phyloP scores from a whole-genome alignment of 2,797 vertebrate genomes.

The Calcarius lapponicus region DNA sequence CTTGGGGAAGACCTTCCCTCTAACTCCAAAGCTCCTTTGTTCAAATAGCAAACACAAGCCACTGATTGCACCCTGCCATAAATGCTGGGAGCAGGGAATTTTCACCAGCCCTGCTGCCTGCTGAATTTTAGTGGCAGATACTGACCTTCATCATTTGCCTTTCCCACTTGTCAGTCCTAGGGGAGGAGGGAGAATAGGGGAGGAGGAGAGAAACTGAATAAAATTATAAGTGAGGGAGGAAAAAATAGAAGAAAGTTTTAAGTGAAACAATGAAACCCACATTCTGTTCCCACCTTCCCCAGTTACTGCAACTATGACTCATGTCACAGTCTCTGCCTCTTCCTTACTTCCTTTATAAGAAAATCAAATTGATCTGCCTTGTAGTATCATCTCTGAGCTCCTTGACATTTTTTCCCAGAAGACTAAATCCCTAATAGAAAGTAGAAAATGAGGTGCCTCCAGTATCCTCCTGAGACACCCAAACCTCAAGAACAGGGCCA shows the following conservation, averaged over 20 bases:
- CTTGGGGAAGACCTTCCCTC: slow-evolving; percentile 68
- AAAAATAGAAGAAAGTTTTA: neutral
- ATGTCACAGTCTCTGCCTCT: neutral
- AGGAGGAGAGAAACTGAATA: neutral
- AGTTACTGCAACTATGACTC: neutral
- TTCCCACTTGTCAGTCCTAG: neutral
- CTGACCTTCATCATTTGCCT: slow-evolving; percentile 4
- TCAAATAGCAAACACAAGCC: slow-evolving; percentile 76
- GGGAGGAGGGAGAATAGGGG: neutral
- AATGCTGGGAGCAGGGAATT: slow-evolving; percentile 70
- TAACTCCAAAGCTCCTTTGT: slow-evolving; percentile 75
- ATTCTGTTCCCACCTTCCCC: neutral
- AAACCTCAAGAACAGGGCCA: neutral
- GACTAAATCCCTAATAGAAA: neutral
- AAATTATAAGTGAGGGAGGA: neutral
- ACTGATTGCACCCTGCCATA: slow-evolving; percentile 67
- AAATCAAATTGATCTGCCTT: neutral
- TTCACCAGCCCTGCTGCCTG: slow-evolving; percentile 61
- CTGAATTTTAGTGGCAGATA: slow-evolving; percentile 34
- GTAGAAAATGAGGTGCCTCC: neutral
- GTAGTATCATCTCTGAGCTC: neutral
- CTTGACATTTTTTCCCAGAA: neutral
- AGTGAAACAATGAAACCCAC: neutral
- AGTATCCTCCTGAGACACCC: neutral
- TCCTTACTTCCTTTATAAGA: neutral